Base-by-base conservation (phyloP, 2,113 vertebrate genomes). In the Corythoichthys intestinalis region DNA sequence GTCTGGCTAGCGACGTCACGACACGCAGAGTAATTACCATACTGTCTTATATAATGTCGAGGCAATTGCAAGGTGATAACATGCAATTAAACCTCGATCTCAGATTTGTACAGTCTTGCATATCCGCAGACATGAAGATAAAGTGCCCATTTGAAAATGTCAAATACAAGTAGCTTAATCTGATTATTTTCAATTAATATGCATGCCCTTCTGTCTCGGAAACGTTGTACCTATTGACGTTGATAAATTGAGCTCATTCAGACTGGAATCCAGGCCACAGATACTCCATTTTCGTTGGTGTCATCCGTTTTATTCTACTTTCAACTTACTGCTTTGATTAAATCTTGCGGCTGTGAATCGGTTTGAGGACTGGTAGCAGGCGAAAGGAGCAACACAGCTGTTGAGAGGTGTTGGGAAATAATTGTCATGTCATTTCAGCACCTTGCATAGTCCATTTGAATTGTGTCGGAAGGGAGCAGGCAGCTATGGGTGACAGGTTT, bases 141-240 rank as follows among this genome's bases (percentile, higher is more conserved):
- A 96, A 98, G 95, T 96, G 92, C 93, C 94, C 93, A 92, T 96
- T 91, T 96, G 89, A 91, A 83, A 91, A 96, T 95, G 96, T 98
- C 96, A 98, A 92, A 93, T 93, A 91, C 90, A 91, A 91, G 93
- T 93, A 91, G 93, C 94, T 96, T 96, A 95, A 99, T 97, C 94
- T 94, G 94, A 96, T 96, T 97, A 96, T 95, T 97, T 98, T 96
- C 95, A 96, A 97, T 98, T 96, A 96, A 98, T 97, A 96, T 98
- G 94, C 94, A 96, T 95, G 94, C 94, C 91, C 94, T 91, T 91
- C 92, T 91, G 91, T 76, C 86, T 91, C 87, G 90, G 92, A 90
- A 93, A 94, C 91, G 92, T 93, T 86, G 81, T 92, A 76, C 84
- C 93, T 94, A 95, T 93, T 94, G 96, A 95, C 95, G 90, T 93